Evolutionary conservation across 2,888 invertebrate species (phyloP).

Genomic region (Melipona bicolor): DNA sequence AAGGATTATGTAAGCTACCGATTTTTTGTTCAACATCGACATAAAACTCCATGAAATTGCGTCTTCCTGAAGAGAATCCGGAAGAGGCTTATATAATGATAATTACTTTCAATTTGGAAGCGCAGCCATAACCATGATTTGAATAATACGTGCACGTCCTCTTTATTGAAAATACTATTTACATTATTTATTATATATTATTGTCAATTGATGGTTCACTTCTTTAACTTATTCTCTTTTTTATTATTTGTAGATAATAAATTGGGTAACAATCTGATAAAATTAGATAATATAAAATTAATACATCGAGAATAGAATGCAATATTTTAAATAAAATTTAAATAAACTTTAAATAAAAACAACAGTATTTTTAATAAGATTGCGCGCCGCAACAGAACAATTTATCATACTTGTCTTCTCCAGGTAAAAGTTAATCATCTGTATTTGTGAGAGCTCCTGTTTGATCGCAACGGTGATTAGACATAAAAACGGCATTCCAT

Average conservation of each 20-base stretch:
- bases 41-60: conserved; percentile 13
- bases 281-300: neutral
- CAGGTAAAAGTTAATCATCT: neutral
- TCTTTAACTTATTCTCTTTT: neutral
- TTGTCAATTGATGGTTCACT: neutral
- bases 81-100: conserved; percentile 7
- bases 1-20: conserved; percentile 6
- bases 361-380: neutral
- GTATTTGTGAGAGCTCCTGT: neutral
- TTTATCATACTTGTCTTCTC: neutral
- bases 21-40: conserved; percentile 27
- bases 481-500: neutral
- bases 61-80: neutral
- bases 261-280: neutral
- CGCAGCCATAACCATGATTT: neutral
- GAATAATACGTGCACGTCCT: neutral
- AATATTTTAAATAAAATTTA: neutral
- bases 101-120: conserved; percentile 26
- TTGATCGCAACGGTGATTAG: neutral
- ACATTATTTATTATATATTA: neutral
- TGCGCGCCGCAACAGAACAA: neutral
- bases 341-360: too few species aligned
- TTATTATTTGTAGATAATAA: neutral
- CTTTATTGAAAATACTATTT: neutral
- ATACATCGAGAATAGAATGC: neutral